phyloP scores from a whole-genome alignment of 2,113 vertebrate genomes.

The Oryzias woworae region DNA sequence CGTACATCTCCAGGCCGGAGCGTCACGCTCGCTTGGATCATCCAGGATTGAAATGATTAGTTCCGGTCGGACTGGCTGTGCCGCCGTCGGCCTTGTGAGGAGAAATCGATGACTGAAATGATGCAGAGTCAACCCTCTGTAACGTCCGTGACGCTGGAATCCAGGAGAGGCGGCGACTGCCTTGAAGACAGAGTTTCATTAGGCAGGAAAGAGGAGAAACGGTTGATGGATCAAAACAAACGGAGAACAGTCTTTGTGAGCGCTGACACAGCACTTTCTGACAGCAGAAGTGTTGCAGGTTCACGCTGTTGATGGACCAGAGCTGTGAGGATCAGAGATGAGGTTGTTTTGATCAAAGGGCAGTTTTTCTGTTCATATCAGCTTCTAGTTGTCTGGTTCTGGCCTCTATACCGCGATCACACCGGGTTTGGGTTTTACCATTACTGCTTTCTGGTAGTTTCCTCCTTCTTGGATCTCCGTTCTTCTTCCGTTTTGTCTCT shows the following conservation, averaged over 20 bases:
- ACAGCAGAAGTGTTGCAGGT: background rate
- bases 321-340: too few species aligned
- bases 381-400: too few species aligned
- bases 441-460: too few species aligned
- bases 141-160: conserved; percentile 44
- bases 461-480: too few species aligned
- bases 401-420: too few species aligned
- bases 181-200: conserved; percentile 22
- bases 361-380: too few species aligned
- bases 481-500: too few species aligned
- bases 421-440: too few species aligned
- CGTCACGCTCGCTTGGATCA: conserved; percentile 30
- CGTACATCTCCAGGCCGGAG: background rate
- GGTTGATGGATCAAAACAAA: conserved; percentile 34
- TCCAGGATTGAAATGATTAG: conserved; percentile 52
- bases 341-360: too few species aligned
- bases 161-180: conserved; percentile 19
- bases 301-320: too few species aligned
- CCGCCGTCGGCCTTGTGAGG: conserved; percentile 55
- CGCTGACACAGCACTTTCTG: conserved; percentile 26
- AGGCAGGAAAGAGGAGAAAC: conserved; percentile 34
- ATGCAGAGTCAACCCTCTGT: conserved; percentile 62
- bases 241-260: conserved; percentile 4
- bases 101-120: conserved; percentile 64
- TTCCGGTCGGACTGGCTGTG: conserved; percentile 32